These are phyloP conservation scores for Sciaenops ocellatus DNA, from an alignment of 2,797 vertebrate species.

Conservation along the genomic window DNA sequence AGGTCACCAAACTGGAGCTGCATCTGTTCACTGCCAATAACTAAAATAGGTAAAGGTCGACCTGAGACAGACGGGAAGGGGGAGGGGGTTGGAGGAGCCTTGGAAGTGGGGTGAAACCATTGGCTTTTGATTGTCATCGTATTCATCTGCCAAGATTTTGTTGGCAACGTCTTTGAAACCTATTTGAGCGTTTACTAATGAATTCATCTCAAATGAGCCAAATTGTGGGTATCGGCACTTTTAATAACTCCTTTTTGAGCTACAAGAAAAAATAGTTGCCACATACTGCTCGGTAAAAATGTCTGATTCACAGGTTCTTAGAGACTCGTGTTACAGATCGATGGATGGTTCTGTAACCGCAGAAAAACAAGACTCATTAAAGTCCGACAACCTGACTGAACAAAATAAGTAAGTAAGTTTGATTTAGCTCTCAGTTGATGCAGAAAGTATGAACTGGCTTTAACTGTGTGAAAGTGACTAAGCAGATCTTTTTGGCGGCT, in stretches of 20 bases:
- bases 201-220: constrained; percentile 39
- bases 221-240: constrained; percentile 27
- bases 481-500: too few relatives aligned
- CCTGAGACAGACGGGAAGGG: neutral
- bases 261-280: neutral
- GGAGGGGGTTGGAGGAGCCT: constrained; percentile 11
- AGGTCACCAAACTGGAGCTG: constrained; percentile 15
- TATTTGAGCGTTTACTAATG: constrained; percentile 36
- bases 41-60: constrained; percentile 49
- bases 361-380: neutral
- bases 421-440: neutral
- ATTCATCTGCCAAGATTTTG: constrained; percentile 45
- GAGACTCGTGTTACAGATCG: neutral
- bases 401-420: neutral
- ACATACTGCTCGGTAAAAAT: neutral
- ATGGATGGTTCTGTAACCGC: neutral
- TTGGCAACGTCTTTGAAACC: constrained; percentile 43
- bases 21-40: constrained; percentile 11
- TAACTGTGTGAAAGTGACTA: too few relatives aligned
- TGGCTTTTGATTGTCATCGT: constrained; percentile 36
- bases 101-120: constrained; percentile 16
- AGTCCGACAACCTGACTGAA: neutral
- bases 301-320: neutral
- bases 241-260: constrained; percentile 15
- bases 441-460: too few relatives aligned